These are phyloP conservation scores for Rissa tridactyla DNA, from an alignment of 2,113 vertebrate genomes.

Conservation along the genomic window DNA sequence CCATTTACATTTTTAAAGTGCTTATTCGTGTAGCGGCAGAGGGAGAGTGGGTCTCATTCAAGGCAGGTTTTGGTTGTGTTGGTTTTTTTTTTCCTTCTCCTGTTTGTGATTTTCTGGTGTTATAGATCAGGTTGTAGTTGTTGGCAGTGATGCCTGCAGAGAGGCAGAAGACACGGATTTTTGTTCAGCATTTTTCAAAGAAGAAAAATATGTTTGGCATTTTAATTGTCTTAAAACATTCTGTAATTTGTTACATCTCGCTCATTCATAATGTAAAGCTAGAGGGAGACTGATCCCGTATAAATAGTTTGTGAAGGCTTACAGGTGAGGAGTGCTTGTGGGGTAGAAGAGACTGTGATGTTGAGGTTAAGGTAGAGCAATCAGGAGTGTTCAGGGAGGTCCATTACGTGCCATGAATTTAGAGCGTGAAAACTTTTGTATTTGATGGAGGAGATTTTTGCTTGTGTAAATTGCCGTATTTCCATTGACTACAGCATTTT, in stretches of 20 bases:
- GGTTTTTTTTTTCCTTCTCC: background rate
- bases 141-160: conserved; percentile 39
- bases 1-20: conserved; percentile 38
- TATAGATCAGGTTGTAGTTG: conserved; percentile 42
- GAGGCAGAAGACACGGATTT: conserved; percentile 52
- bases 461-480: background rate
- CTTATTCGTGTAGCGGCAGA: background rate
- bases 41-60: background rate
- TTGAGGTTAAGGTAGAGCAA: background rate
- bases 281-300: background rate
- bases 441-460: background rate
- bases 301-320: background rate
- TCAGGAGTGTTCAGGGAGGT: background rate
- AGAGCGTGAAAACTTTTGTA: rapidly evolving
- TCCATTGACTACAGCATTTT: background rate
- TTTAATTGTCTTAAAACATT: conserved; percentile 44
- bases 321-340: background rate
- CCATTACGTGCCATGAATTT: background rate
- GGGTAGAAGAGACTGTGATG: background rate
- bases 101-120: conserved; percentile 1
- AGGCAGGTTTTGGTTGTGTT: background rate
- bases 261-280: conserved; percentile 24
- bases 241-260: conserved; percentile 40
- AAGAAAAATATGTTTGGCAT: conserved; percentile 49
- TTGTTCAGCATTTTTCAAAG: conserved; percentile 40